Conservation (phyloP, 2,113 vertebrate genomes). For the Tichodroma muraria region DNA sequence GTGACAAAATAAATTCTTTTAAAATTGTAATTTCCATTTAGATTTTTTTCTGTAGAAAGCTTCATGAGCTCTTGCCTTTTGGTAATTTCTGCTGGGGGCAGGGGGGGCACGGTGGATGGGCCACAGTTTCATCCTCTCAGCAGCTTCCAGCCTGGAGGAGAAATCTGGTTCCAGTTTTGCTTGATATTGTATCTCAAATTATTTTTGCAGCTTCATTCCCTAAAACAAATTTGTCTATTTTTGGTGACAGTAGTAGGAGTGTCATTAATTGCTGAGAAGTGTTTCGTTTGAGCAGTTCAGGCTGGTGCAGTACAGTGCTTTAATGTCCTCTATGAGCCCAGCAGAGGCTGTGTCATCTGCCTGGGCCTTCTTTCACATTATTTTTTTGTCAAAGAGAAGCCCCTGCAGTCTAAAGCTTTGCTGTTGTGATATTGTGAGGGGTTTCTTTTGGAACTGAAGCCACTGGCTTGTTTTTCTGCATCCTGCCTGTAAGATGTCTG, state of each 20-base stretch:
- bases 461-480: not conserved
- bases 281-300: not conserved
- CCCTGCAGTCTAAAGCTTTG: not conserved
- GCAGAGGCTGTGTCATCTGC: not conserved
- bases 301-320: not conserved
- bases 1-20: not conserved
- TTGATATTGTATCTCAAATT: not conserved
- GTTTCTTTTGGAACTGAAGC: not conserved
- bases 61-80: not conserved
- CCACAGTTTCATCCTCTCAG: not conserved
- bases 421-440: not conserved
- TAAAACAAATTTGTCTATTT: not conserved
- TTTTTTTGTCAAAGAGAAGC: not conserved
- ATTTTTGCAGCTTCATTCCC: not conserved
- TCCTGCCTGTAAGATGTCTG: not conserved
- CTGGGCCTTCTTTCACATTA: not conserved
- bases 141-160: not conserved
- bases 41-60: not conserved
- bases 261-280: not conserved
- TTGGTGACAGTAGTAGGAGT: not conserved
- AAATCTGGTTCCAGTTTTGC: not conserved
- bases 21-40: not conserved
- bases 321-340: not conserved
- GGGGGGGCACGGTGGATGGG: no score
- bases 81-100: not conserved